Base-by-base conservation (phyloP, 2,113 vertebrate species). In the Nyctibius bracteatus region DNA sequence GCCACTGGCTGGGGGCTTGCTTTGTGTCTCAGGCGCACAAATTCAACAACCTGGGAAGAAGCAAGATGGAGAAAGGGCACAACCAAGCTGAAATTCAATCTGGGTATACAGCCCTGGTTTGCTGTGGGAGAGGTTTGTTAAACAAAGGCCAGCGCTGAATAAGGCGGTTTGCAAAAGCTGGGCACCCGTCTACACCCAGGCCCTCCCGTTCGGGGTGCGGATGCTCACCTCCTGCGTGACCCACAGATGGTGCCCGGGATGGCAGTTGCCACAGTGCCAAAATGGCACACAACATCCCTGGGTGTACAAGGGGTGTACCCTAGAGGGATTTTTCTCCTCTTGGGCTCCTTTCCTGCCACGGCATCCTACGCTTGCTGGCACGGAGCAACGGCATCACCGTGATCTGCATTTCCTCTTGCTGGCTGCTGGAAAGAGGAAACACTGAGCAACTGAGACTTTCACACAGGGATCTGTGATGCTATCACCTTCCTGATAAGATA, bases 191-290 rank as follows among this genome's bases (percentile, higher is more conserved):
- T 0, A 30, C 44, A n/a, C 35, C 28, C 55, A 35, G 54, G 44
- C 22, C 6, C 21, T 61, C 35, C 37, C 8, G 0, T 2, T 25
- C 4, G 15, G 21, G 3, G 6, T 2, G 1, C 0, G 0, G 37
- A 43, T 6, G 41, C 47, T 63, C 43, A 16, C 16, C 39, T 58
- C 37, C n/a, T 10, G 37, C 1, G 1, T 25, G 47, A 68, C 49
- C 43, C 80, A 62, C 0, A 0, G 43, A 39, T 16, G 2, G 27
- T 0, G 3, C 59, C 43, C 3, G 1, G 37, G 14, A 49, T 2
- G 24, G 59, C 49, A 61, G 65, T 71, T 46, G 23, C 71, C 25
- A 11, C 1, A 6, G 12, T 16, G 19, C 3, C 79, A 18, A 71
- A 14, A 22, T 0, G 2, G 41, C 72, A 72, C 4, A 3, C 43